A percentile compares a stretch with the other conserved stretches of the same genome.
Evolutionary conservation across 2,888 invertebrate genomes (phyloP).

Genomic region (Amiota communis): DNA sequence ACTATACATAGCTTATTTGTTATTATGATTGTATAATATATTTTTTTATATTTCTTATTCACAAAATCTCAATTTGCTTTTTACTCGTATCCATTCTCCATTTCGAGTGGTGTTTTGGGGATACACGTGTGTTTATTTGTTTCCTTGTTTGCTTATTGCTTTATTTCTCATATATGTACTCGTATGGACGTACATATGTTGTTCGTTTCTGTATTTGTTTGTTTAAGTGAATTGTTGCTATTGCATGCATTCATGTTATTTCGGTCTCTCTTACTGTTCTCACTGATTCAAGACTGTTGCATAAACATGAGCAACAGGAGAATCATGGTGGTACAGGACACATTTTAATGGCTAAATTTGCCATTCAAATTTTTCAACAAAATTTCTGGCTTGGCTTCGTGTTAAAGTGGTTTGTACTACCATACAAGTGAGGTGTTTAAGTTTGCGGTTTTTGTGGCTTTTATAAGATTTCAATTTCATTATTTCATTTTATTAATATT

Average conservation of each 20-base stretch:
- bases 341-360: constrained; percentile 25
- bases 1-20: too few relatives aligned
- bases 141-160: too few relatives aligned
- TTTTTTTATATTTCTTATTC: not conserved
- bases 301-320: constrained; percentile 23
- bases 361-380: constrained; percentile 16
- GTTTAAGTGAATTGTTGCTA: not conserved
- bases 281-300: not conserved
- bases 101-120: not conserved
- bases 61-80: not conserved
- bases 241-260: too few relatives aligned
- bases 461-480: too few relatives aligned
- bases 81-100: not conserved
- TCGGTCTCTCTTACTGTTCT: not conserved
- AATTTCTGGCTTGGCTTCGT: not conserved
- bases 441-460: too few relatives aligned
- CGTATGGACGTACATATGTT: not conserved
- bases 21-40: not conserved
- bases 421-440: too few relatives aligned
- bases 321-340: not conserved
- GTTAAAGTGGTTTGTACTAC: too few relatives aligned
- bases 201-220: not conserved
- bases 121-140: not conserved
- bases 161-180: too few relatives aligned
- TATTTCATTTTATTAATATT: too few relatives aligned